Base-by-base conservation (phyloP, 2,888 invertebrate species). In the Xylophagus ater region DNA sequence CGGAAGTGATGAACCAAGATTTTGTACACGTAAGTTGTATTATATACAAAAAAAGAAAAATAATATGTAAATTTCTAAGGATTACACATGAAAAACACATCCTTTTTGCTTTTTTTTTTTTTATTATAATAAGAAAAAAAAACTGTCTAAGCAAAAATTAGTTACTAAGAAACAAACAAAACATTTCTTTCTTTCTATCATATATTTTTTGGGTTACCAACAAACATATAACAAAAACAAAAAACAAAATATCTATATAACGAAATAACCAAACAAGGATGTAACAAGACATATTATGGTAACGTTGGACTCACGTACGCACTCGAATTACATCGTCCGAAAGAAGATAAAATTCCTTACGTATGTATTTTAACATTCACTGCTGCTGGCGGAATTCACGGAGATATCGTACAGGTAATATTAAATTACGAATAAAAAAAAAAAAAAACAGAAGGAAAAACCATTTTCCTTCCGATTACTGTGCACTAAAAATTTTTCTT, bases 211-310 rank as follows among this genome's bases (percentile, higher is more conserved):
- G 19, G 30, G 19, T 8, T n/a, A 23, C 30, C 29, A 21, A 23
- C n/a, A 14, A 30, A 37, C 19, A 23, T 18, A 30, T 13, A 13
- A 13, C 40, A 28, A 25, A 35, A 34, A 40, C 12, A 17, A 33
- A 40, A 15, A 28, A 33, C 12, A 32, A 34, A 12, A 34, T 30
- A n/a, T 8, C 15, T 7, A 30, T 14, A 30, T 15, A 30, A n/a
- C 13, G 14, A n/a, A 14, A 30, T 15, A 5, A 20, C 15, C 20
- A 13, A n/a, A n/a, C 28, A 39, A n/a, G 62, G 64, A 44, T 92
- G 90, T 68, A 90, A 90, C 67, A 78, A 81, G 56, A 90, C 92
- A 4, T 90, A 89, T 65, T 87, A 82, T 53, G 90, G 89, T 2
- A 85, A 89, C 56, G 78, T 86, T 38, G 89, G 87, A 5, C 77